phyloP scores from a whole-genome alignment of 2,888 invertebrate species.

The Creontiades dilutus region DNA sequence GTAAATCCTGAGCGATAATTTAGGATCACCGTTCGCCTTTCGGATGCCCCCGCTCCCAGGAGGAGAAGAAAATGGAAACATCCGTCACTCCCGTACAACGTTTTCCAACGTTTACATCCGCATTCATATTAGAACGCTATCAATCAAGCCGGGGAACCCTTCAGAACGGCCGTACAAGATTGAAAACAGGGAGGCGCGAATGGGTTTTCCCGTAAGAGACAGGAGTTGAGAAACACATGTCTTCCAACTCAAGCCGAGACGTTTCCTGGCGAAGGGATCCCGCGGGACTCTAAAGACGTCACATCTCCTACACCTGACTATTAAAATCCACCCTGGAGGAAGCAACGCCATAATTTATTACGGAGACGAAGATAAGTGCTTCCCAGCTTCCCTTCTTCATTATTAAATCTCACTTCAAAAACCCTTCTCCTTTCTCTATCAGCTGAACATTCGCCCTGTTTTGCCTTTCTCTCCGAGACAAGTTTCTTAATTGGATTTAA shows the following conservation, averaged over 20 bases:
- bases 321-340: slow-evolving; percentile 50
- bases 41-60: not conserved
- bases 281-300: slow-evolving; percentile 66
- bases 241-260: slow-evolving; percentile 25
- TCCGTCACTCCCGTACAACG: slow-evolving; percentile 45
- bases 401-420: slow-evolving; percentile 71
- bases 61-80: not conserved
- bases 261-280: slow-evolving; percentile 6
- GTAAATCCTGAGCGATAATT: not conserved
- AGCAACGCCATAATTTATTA: slow-evolving; percentile 69
- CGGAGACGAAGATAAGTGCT: slow-evolving; percentile 68
- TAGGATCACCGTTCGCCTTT: not conserved
- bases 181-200: slow-evolving; percentile 18
- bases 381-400: slow-evolving; percentile 66
- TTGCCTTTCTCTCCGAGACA: slow-evolving; percentile 62
- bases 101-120: slow-evolving; percentile 75
- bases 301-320: slow-evolving; percentile 73
- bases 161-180: slow-evolving; percentile 10
- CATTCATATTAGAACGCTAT: slow-evolving; percentile 51
- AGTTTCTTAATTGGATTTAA: slow-evolving; percentile 72
- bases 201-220: not conserved
- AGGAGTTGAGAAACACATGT: slow-evolving; percentile 42
- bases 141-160: not conserved
- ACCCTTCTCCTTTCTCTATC: slow-evolving; percentile 45
- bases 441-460: slow-evolving; percentile 55